phyloP scores from a whole-genome alignment of 2,113 vertebrate species.

The Clarias batrachus region DNA sequence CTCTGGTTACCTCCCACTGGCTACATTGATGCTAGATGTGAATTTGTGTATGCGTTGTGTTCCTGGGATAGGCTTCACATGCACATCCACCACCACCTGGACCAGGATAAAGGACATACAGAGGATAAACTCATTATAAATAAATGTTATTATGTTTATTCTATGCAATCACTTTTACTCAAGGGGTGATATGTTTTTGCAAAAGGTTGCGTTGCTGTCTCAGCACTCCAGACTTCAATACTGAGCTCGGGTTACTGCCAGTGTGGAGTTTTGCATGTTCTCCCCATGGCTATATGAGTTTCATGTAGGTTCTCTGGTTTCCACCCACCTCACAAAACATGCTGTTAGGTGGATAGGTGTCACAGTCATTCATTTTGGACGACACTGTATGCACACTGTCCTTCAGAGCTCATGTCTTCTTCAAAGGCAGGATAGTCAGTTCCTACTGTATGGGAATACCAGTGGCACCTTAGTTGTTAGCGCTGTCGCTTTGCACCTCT shows the following conservation, averaged over 20 bases:
- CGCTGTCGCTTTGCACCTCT: too few relatives aligned
- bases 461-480: too few relatives aligned
- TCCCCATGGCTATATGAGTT: background rate
- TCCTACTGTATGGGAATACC: background rate
- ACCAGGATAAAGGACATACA: background rate
- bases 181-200: background rate
- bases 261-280: background rate
- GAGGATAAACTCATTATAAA: background rate
- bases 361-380: background rate
- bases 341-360: background rate
- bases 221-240: background rate
- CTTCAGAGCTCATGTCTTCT: background rate
- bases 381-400: background rate
- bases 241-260: background rate
- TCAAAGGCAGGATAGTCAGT: background rate
- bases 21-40: background rate
- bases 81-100: background rate
- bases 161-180: background rate
- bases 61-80: background rate
- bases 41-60: background rate
- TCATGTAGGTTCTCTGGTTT: background rate
- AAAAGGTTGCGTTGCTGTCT: background rate
- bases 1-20: background rate
- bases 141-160: background rate
- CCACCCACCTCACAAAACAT: background rate